These are phyloP conservation scores for Aptenodytes patagonicus DNA, from an alignment of 2,113 vertebrate species.

Conservation along the genomic window DNA sequence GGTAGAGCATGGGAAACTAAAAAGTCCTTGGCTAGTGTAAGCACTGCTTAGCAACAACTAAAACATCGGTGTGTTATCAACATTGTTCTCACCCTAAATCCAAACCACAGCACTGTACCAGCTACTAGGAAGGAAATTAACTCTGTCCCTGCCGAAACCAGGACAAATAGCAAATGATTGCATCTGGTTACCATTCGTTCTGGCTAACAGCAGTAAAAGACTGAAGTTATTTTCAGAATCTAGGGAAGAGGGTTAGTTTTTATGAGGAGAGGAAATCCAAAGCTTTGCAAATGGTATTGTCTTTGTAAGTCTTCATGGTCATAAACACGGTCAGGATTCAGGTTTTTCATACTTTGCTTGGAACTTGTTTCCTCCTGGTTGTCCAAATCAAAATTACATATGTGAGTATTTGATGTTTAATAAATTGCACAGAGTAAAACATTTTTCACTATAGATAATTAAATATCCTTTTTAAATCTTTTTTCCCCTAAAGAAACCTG, in stretches of 20 bases:
- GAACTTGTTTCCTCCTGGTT: neutral
- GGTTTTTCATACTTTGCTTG: neutral
- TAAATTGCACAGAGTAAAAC: neutral
- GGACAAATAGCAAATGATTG: neutral
- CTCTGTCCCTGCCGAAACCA: too few relatives aligned
- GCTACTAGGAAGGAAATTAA: too few relatives aligned
- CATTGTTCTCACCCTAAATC: too few relatives aligned
- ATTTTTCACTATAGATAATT: neutral
- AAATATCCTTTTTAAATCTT: neutral
- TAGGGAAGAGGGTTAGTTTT: neutral
- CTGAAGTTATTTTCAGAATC: neutral
- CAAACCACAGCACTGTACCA: too few relatives aligned
- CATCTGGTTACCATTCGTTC: neutral
- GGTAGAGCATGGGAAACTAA: too few relatives aligned
- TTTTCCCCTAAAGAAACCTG: constrained; percentile 80
- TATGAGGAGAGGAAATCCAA: neutral
- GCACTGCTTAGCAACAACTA: too few relatives aligned
- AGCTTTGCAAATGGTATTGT: neutral
- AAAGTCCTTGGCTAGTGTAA: too few relatives aligned
- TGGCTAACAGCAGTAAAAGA: neutral
- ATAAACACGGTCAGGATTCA: neutral
- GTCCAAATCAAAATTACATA: neutral
- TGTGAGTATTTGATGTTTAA: neutral
- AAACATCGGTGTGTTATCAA: too few relatives aligned
- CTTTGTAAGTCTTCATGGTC: neutral